Evolutionary conservation across 2,113 vertebrate species (phyloP).

Genomic region (Phaethon lepturus): DNA sequence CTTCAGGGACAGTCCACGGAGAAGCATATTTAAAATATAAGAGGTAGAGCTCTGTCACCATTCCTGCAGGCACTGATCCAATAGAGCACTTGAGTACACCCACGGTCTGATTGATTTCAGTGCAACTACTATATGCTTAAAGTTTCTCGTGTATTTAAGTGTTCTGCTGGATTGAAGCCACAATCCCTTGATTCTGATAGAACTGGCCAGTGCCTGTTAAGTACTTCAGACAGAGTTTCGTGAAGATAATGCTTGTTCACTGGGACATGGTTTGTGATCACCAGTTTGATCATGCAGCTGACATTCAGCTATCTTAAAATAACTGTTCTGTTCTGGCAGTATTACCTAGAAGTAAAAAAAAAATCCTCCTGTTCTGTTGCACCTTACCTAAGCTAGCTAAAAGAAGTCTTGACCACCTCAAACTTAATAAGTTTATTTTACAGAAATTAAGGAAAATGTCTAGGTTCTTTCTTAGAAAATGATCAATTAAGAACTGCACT

Average conservation of each 20-base stretch:
- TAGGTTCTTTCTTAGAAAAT: background rate
- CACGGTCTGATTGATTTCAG: slow-evolving; percentile 23
- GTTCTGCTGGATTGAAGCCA: slow-evolving; percentile 57
- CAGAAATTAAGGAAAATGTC: background rate
- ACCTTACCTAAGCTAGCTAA: background rate
- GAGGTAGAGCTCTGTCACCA: background rate
- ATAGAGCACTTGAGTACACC: background rate
- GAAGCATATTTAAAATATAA: background rate
- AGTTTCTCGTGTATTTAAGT: slow-evolving; percentile 46
- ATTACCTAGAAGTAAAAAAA: background rate
- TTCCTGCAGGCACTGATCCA: slow-evolving; percentile 19
- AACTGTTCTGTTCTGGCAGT: background rate
- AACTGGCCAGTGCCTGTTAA: background rate
- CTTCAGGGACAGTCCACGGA: background rate
- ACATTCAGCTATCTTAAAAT: background rate
- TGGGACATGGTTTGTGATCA: background rate
- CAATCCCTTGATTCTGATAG: slow-evolving; percentile 29
- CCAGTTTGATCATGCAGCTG: background rate
- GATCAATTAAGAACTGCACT: background rate
- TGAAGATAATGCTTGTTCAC: background rate
- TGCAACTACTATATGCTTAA: background rate
- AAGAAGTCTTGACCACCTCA: background rate
- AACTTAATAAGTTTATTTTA: background rate
- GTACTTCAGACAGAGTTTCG: background rate
- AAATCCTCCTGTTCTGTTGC: background rate